Conservation (phyloP, 2,888 invertebrate genomes). For the Pheosia tremula region DNA sequence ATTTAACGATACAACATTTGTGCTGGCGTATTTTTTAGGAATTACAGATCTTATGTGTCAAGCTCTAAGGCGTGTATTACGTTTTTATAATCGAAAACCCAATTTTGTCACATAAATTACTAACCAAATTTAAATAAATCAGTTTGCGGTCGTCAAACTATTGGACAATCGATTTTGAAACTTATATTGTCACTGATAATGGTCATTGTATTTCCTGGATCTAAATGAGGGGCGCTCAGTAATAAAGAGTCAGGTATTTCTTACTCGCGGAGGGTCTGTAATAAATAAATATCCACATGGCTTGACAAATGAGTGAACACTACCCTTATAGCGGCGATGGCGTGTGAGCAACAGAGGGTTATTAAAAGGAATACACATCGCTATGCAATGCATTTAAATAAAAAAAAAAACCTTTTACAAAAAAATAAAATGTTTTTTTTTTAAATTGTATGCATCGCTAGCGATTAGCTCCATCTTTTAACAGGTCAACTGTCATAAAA, state of each 20-base stretch:
- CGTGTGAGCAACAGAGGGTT: slow-evolving; percentile 41
- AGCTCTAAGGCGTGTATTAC: slow-evolving; percentile 6
- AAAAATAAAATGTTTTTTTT: too few species aligned
- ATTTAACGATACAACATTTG: slow-evolving; percentile 45
- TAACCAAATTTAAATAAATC: slow-evolving; percentile 19
- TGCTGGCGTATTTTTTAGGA: not conserved
- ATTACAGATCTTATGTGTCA: slow-evolving; percentile 17
- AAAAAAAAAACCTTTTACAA: too few species aligned
- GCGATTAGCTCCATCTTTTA: too few species aligned
- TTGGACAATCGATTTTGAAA: slow-evolving; percentile 25
- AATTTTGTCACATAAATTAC: slow-evolving; percentile 26
- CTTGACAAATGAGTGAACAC: slow-evolving; percentile 82
- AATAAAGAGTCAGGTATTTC: slow-evolving; percentile 60
- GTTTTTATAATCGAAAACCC: slow-evolving; percentile 13
- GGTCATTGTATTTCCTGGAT: slow-evolving; percentile 10
- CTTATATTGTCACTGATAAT: slow-evolving; percentile 30
- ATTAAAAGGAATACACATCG: slow-evolving; percentile 37
- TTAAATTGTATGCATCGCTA: not conserved
- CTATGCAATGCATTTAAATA: slow-evolving; percentile 23
- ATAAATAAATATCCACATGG: slow-evolving; percentile 79
- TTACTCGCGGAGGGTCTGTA: slow-evolving; percentile 74
- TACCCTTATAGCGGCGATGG: slow-evolving; percentile 69
- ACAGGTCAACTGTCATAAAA: too few species aligned
- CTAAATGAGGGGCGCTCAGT: slow-evolving; percentile 15
- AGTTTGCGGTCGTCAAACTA: slow-evolving; percentile 7